Evolutionary conservation across 2,888 invertebrate genomes (phyloP).

Genomic region (Xylocampa areola): DNA sequence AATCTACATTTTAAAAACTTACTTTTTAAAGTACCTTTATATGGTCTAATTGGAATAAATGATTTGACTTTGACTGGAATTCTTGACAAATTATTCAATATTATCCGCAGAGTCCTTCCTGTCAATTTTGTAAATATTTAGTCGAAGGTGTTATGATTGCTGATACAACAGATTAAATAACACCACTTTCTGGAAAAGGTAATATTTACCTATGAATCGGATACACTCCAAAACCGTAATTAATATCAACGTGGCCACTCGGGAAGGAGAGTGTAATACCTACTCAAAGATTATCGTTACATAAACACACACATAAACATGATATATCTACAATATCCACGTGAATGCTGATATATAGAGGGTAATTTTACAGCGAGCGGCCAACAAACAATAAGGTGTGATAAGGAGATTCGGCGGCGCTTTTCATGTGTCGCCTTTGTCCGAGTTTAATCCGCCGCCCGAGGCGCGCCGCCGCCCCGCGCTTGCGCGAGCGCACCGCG

Average conservation of each 20-base stretch:
- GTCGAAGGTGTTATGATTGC: background rate
- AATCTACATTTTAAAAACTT: too few species aligned
- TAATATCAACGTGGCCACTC: conserved; percentile 48
- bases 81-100: conserved; percentile 17
- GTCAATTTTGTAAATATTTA: conserved; percentile 37
- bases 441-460: conserved; percentile 79
- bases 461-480: conserved; percentile 45
- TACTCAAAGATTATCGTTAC: conserved; percentile 65
- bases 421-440: conserved; percentile 86
- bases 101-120: background rate
- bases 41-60: too few species aligned
- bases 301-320: conserved; percentile 64
- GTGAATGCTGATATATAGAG: conserved; percentile 81
- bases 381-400: conserved; percentile 84
- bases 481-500: conserved; percentile 35
- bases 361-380: conserved; percentile 79
- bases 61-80: too few species aligned
- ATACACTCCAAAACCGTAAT: conserved; percentile 47
- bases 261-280: conserved; percentile 52
- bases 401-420: conserved; percentile 87
- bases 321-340: conserved; percentile 66
- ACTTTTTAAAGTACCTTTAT: too few species aligned
- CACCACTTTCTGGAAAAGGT: conserved; percentile 17
- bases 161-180: conserved; percentile 13
- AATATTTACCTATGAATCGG: conserved; percentile 34